phyloP scores from a whole-genome alignment of 2,888 invertebrate genomes.

The Acanthacorydalis orientalis region DNA sequence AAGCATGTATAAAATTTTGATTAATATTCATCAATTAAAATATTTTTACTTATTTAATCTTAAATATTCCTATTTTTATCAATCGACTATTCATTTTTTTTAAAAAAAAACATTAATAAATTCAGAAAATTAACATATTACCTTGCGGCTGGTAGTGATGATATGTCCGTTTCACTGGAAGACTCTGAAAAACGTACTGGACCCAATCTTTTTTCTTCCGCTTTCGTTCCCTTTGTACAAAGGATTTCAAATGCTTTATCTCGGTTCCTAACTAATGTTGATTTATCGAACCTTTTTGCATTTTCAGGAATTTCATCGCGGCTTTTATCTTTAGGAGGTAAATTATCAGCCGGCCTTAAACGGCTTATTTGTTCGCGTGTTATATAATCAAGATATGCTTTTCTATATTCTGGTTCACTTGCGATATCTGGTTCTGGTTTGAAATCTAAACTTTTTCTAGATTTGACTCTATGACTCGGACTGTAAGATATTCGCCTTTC shows the following conservation, averaged over 20 bases:
- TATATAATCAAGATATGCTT: conserved; percentile 26
- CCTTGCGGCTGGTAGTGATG: too few species aligned
- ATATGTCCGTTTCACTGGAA: too few species aligned
- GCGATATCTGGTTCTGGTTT: conserved; percentile 6
- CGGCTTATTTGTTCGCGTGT: conserved; percentile 19
- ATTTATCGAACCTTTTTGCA: too few species aligned
- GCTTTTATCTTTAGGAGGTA: conserved; percentile 3
- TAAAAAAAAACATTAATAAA: too few species aligned
- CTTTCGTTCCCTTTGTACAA: conserved; percentile 5
- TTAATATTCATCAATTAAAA: too few species aligned
- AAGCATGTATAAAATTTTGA: too few species aligned
- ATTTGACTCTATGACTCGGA: conserved; percentile 9
- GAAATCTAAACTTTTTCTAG: conserved; percentile 9
- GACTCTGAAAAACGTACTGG: not conserved
- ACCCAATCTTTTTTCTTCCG: conserved; percentile 4
- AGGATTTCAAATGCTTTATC: conserved; percentile 3
- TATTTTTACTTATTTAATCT: too few species aligned
- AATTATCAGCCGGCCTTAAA: conserved; percentile 3
- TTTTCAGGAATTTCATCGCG: conserved; percentile 2
- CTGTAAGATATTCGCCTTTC: conserved; percentile 15
- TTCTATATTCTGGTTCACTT: conserved; percentile 30
- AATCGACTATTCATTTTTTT: too few species aligned
- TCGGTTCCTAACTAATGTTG: too few species aligned
- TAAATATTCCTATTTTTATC: too few species aligned
- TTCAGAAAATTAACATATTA: too few species aligned